A percentile compares a stretch with the other conserved stretches of the same genome.
Conservation (phyloP, 2,113 vertebrate species). For the Athene noctua region DNA sequence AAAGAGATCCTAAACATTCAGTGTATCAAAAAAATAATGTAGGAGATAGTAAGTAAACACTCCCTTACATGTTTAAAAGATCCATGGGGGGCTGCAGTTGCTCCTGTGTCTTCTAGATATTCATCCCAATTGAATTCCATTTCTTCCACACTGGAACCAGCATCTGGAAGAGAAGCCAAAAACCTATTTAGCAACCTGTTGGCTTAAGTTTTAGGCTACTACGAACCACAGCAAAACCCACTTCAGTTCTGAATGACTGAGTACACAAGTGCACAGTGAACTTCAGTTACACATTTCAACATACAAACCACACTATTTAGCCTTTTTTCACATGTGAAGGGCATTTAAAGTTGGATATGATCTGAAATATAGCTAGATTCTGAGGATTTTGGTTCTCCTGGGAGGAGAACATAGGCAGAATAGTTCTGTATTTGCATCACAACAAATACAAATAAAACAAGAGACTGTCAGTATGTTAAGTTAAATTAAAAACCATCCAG, state of each 20-base stretch:
- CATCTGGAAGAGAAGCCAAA: constrained; percentile 77
- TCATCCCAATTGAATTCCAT: constrained; percentile 96
- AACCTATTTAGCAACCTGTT: background rate
- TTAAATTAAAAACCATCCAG: background rate
- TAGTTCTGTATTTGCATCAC: background rate
- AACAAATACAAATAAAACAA: background rate
- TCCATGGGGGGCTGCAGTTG: constrained; percentile 87
- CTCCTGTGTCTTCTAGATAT: constrained; percentile 92
- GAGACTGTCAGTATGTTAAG: background rate
- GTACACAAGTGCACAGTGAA: background rate
- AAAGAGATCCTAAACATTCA: background rate
- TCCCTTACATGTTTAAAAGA: constrained; percentile 90
- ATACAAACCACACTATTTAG: background rate
- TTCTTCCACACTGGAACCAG: constrained; percentile 87
- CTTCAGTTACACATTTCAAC: background rate
- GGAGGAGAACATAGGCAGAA: background rate
- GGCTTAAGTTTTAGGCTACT: background rate
- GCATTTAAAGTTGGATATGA: background rate
- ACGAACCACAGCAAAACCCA: background rate
- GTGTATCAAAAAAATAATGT: background rate
- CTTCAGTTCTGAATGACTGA: background rate
- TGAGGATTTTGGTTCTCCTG: background rate
- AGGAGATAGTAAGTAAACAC: background rate
- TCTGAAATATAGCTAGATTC: background rate
- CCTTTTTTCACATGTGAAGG: background rate